Evolutionary conservation across 2,888 invertebrate species (phyloP).

Genomic region (Cacoxenus indagator): DNA sequence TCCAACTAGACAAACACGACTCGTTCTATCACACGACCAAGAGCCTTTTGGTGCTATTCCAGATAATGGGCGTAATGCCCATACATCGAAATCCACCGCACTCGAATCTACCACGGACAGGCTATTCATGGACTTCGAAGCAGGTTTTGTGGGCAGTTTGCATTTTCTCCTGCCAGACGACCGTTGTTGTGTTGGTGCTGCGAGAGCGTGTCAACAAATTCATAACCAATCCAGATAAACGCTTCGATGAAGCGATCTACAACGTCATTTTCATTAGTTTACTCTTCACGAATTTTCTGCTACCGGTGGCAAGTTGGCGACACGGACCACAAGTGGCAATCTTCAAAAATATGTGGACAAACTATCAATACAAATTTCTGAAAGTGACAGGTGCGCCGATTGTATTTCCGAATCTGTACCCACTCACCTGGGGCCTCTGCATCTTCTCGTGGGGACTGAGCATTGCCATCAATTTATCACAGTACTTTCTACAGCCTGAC

Average conservation of each 20-base stretch:
- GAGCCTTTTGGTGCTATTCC: constrained; percentile 79
- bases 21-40: constrained; percentile 81
- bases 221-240: constrained; percentile 75
- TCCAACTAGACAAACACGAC: constrained; percentile 77
- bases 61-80: constrained; percentile 84
- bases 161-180: constrained; percentile 76
- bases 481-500: constrained; percentile 80
- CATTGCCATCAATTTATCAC: constrained; percentile 77
- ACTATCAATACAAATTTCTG: constrained; percentile 76
- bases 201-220: constrained; percentile 74
- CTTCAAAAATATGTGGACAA: constrained; percentile 85
- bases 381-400: constrained; percentile 74
- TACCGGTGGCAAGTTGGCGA: constrained; percentile 80
- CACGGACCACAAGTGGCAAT: constrained; percentile 80
- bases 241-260: constrained; percentile 82
- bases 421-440: constrained; percentile 77
- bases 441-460: constrained; percentile 78
- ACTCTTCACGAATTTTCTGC: constrained; percentile 78
- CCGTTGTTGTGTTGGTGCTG: constrained; percentile 73
- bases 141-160: constrained; percentile 79
- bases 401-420: constrained; percentile 77
- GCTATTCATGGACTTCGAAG: constrained; percentile 77
- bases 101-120: constrained; percentile 72
- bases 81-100: constrained; percentile 77
- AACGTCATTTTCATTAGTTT: constrained; percentile 82